Base-by-base conservation (phyloP, 1,140 invertebrate genomes). In the Stegodyphus dumicola region DNA sequence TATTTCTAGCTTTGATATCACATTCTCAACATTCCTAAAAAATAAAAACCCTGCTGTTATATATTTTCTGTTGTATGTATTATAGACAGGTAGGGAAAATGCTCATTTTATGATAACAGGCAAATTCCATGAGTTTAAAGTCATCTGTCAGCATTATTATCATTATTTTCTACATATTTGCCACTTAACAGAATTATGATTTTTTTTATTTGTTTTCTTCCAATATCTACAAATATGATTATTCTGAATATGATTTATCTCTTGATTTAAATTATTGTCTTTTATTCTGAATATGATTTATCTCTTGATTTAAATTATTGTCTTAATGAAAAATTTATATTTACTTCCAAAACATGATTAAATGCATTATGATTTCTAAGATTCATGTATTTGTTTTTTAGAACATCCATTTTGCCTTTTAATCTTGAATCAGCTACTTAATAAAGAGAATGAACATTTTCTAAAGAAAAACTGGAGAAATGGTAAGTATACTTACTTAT, bases 401-500 rank as follows among this genome's bases (percentile, higher is more conserved):
- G 80, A 54, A 48, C 70, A 77, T 10, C 48, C 60, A 10, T 6
- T 70, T 64, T 73, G 52, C n/a, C 60, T 85, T 15, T 48, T 85
- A 33, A 70, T 85, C 10, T 67, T 85, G 56, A 85, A 85, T 70
- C 81, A 85, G 70, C 81, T 73, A 6, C 13, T 85, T 49, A 53
- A 65, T 76, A 52, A 76, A 76, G 67, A 70, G 49, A 70, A 54
- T 49, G 7, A 67, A 70, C 7, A 15, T 10, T 85, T 76, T 85
- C 15, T 85, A n/a, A 76, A 85, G 17, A 56, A 13, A 13, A 69
- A 48, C 49, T 85, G 81, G 81, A n/a, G 54, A 49, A 76, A 56
- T 33, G 70, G 80, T 83, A 81, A 73, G 18, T 60, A 80, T 60
- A 33, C 33, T 33, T 60, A 33, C 33, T 33, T 33, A 33, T 33